These are phyloP conservation scores for Oceanodroma tethys DNA, from an alignment of 2,113 vertebrate genomes.

Conservation along the genomic window DNA sequence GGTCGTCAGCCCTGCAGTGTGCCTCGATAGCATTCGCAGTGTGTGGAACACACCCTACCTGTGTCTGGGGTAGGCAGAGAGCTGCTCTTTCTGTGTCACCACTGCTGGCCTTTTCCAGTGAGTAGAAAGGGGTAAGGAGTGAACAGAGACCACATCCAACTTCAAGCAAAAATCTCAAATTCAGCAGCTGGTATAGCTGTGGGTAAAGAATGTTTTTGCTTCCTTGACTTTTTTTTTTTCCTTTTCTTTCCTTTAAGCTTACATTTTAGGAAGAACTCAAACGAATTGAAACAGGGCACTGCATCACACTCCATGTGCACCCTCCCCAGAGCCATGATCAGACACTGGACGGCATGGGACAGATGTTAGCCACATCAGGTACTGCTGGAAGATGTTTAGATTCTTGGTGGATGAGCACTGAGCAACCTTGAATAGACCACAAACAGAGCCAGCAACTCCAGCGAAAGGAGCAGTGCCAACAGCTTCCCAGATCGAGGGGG, in stretches of 20 bases:
- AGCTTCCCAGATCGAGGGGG: rapidly evolving
- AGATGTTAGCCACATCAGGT: background rate
- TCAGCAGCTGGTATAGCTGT: background rate
- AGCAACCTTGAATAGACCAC: background rate
- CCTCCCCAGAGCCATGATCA: background rate
- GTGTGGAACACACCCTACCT: background rate
- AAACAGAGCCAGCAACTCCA: background rate
- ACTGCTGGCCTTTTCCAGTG: background rate
- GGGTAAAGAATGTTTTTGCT: background rate
- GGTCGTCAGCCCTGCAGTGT: background rate
- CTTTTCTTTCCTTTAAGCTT: background rate
- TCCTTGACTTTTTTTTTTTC: background rate
- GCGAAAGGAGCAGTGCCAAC: background rate
- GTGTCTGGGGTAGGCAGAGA: background rate
- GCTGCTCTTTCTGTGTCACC: background rate
- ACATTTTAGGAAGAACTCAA: background rate
- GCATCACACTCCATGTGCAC: background rate
- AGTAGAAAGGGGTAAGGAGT: background rate
- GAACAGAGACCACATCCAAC: background rate
- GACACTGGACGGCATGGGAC: background rate
- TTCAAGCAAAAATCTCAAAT: background rate
- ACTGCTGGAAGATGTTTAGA: background rate
- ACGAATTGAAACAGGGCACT: background rate
- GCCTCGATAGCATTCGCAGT: background rate
- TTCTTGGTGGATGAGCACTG: background rate